Evolutionary conservation across 1,140 invertebrate genomes (phyloP), one percentile per base, ranked within the genome.

Genomic region (Lordiphosa stackelbergi): DNA sequence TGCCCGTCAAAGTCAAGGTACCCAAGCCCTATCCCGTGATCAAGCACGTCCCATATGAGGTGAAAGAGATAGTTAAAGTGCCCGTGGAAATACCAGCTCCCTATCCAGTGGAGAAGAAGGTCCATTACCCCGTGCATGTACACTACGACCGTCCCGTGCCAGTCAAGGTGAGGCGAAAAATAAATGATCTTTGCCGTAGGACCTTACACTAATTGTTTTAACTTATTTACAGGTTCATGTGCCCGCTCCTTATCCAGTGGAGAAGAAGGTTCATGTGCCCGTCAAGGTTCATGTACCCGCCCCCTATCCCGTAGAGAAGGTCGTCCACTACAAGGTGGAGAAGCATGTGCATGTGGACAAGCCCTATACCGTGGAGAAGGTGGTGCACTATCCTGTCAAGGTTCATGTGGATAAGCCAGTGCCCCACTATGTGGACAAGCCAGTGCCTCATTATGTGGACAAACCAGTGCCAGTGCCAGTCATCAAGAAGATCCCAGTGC

Each of bases 271-370:
- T 3, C 92, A 90, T 9, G 88, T 89, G 37, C 92, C 92, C 11
- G 92, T 94, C 3, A 91, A 93, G 85, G 92, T 93, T 10, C 91
- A 89, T 59, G 91, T 93, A 2, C 91, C 91, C 2, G 90, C 91
- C 37, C 93, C 93, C 0, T 93, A 93, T 85, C 92, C 93, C 43
- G 93, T 94, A 3, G 92, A 93, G 70, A 93, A 93, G 73, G 89
- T 92, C 63, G 90, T 93, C 19, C 92, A 90, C 12, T 90, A 90
- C 68, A 92, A 92, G 19, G 91, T 93, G 8, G 93, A 93, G 75
- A 92, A 94, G 35, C 90, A 90, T 34, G 91, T 93, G 48, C 91
- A 92, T 66, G 90, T 93, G 19, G 90, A 90, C 53, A 90, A 93
- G 37, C 93, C 93, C 1, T 91, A 92, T 51, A 92, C 93, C 31